phyloP scores from a whole-genome alignment of 2,113 vertebrate species.

The Cephalopterus ornatus region DNA sequence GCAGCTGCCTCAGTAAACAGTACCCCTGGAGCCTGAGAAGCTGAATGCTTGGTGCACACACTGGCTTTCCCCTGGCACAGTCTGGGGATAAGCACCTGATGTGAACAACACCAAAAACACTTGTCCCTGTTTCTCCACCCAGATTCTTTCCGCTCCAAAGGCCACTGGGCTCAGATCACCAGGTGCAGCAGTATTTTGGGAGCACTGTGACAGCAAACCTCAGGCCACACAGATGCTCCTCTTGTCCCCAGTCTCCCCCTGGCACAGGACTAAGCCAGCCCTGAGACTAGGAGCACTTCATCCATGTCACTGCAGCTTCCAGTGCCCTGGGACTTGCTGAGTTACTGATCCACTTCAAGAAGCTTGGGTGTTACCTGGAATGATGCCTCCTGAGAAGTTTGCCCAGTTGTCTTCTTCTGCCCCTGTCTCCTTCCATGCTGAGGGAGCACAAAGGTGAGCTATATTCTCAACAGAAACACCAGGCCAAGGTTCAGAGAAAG shows the following conservation, averaged over 20 bases:
- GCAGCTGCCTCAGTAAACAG: background rate
- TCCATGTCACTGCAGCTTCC: background rate
- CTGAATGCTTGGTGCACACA: background rate
- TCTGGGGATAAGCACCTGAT: background rate
- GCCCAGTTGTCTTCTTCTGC: background rate
- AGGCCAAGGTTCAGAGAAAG: background rate
- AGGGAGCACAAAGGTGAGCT: background rate
- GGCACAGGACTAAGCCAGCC: background rate
- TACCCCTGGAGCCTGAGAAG: background rate
- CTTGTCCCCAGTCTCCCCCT: background rate
- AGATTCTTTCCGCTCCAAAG: background rate
- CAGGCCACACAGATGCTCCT: background rate
- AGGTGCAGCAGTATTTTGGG: background rate
- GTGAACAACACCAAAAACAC: rapidly evolving
- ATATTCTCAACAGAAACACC: background rate
- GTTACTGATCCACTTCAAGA: background rate
- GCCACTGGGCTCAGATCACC: background rate
- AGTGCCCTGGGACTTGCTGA: background rate
- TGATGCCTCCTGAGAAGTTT: background rate
- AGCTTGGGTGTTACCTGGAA: background rate
- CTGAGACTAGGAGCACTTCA: background rate
- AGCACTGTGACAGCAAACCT: background rate
- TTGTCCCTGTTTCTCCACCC: background rate
- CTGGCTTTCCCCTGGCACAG: background rate
- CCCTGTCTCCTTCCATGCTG: background rate